A percentile compares a stretch with the other conserved stretches of the same genome.
Evolutionary conservation across 2,113 vertebrate genomes (phyloP).

Genomic region (Istiophorus platypterus): DNA sequence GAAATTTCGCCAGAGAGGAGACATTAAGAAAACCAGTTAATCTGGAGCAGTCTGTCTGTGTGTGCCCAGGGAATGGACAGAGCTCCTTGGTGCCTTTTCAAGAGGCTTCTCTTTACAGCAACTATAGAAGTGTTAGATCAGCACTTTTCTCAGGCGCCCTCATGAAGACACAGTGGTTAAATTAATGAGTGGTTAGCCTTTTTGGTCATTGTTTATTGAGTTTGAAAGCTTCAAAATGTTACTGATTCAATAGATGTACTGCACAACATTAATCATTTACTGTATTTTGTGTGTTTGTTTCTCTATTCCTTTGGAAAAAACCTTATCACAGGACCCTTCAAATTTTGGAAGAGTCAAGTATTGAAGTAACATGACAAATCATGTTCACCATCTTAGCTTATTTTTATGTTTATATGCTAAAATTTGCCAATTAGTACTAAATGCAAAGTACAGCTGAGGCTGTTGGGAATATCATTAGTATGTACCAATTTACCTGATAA

Average conservation of each 20-base stretch:
- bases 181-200: slow-evolving; percentile 58
- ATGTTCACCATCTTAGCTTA: background rate
- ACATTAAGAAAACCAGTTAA: slow-evolving; percentile 80
- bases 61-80: slow-evolving; percentile 57
- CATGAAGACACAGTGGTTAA: slow-evolving; percentile 64
- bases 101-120: slow-evolving; percentile 69
- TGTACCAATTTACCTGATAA: background rate
- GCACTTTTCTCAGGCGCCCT: slow-evolving; percentile 68
- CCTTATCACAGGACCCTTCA: background rate
- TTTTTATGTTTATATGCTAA: background rate
- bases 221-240: slow-evolving; percentile 28
- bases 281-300: background rate
- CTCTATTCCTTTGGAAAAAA: background rate
- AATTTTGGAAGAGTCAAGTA: background rate
- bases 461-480: background rate
- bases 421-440: background rate
- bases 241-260: slow-evolving; percentile 25
- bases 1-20: slow-evolving; percentile 75
- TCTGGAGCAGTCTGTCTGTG: slow-evolving; percentile 73
- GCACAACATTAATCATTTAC: background rate
- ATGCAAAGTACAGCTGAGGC: background rate
- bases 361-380: background rate
- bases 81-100: slow-evolving; percentile 74
- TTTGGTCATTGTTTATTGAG: slow-evolving; percentile 34
- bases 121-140: slow-evolving; percentile 71